Evolutionary conservation across 2,797 vertebrate species (phyloP).

Genomic region (Hypotaenidia philippensis): DNA sequence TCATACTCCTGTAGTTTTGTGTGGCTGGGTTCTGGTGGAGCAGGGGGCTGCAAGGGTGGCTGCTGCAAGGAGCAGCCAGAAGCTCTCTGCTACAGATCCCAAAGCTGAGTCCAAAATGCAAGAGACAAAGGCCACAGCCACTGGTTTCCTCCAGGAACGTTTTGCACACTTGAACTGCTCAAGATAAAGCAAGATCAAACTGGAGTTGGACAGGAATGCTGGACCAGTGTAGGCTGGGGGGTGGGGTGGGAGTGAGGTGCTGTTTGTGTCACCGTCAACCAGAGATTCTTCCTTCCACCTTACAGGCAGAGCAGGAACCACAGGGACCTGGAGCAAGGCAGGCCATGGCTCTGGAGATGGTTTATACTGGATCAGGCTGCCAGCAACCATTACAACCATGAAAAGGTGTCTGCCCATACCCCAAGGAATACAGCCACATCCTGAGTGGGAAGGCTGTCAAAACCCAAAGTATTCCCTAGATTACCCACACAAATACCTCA

Average conservation of each 20-base stretch:
- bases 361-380: not conserved
- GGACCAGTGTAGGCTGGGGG: fast-evolving
- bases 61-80: too few species aligned
- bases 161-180: not conserved
- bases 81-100: not conserved
- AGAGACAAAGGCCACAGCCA: not conserved
- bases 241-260: not conserved
- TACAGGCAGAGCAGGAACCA: not conserved
- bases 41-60: too few species aligned
- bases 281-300: not conserved
- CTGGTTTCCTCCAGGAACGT: not conserved
- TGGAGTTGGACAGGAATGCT: not conserved
- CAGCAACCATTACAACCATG: not conserved
- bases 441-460: constrained; percentile 7
- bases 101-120: not conserved
- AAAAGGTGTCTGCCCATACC: not conserved
- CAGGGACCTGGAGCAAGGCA: not conserved
- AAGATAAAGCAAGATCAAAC: not conserved
- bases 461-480: not conserved
- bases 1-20: too few species aligned
- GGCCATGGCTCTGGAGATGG: not conserved
- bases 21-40: too few species aligned
- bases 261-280: not conserved
- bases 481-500: not conserved
- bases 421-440: not conserved